Evolutionary conservation across 64 coral and sea anemone genomes (phyloP).

Genomic region (Pocillopora verrucosa): DNA sequence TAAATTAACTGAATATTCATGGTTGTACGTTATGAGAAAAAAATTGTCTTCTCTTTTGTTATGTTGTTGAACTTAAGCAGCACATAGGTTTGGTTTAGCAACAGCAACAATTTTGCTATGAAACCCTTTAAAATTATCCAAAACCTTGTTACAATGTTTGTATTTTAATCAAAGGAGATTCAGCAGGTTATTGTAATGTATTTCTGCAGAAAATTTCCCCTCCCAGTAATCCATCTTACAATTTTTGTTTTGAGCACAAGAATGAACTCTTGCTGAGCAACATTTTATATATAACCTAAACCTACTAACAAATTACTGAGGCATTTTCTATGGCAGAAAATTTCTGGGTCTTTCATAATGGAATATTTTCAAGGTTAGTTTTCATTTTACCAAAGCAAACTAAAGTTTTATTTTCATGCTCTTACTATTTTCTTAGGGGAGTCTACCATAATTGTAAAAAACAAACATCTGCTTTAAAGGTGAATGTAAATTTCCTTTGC

Average conservation of each 20-base stretch:
- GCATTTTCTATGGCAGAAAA: constrained; percentile 7
- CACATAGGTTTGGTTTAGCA: background rate
- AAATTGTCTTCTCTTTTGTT: background rate
- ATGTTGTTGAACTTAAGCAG: background rate
- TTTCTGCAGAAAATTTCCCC: constrained; percentile 5
- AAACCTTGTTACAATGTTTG: constrained; percentile 17
- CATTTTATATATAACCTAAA: background rate
- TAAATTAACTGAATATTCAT: constrained; percentile 32
- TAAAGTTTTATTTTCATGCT: background rate
- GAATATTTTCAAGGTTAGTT: constrained; percentile 13
- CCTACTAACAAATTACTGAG: background rate
- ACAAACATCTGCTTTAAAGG: constrained; percentile 9
- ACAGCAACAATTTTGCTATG: background rate
- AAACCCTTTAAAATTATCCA: background rate
- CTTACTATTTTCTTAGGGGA: background rate
- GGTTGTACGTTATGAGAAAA: background rate
- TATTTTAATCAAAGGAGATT: background rate
- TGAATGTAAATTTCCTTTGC: constrained; percentile 34
- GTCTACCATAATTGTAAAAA: background rate
- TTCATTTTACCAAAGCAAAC: background rate
- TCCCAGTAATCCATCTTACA: background rate
- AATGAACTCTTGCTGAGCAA: constrained; percentile 26
- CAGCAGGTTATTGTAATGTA: background rate
- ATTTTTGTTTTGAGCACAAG: background rate
- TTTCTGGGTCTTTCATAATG: background rate